Evolutionary conservation across 2,797 vertebrate genomes (phyloP).

Genomic region (Enteromius mattozi): DNA sequence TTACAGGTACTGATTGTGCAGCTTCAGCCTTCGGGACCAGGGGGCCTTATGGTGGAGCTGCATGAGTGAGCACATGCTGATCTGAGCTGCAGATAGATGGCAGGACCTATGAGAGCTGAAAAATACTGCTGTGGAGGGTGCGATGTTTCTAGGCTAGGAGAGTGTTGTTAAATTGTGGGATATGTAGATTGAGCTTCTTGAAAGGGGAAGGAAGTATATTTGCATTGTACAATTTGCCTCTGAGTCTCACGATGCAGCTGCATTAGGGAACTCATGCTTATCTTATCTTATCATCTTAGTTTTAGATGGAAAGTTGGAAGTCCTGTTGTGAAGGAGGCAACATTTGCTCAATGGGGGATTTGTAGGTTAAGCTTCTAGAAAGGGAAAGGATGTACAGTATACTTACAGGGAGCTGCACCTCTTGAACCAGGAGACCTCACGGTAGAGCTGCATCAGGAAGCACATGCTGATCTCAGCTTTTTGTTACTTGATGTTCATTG

Average conservation of each 20-base stretch:
- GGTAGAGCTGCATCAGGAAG: slow-evolving; percentile 24
- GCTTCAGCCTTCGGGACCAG: not conserved
- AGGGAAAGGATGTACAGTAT: not conserved
- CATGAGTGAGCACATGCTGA: slow-evolving; percentile 22
- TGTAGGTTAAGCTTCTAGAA: not conserved
- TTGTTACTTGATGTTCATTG: not conserved
- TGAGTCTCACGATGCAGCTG: not conserved
- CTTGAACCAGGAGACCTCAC: no score
- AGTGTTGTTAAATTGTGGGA: slow-evolving; percentile 43
- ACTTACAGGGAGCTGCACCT: not conserved
- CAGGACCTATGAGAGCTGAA: not conserved
- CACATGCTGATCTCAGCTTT: slow-evolving; percentile 7
- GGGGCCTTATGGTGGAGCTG: not conserved
- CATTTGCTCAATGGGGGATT: slow-evolving; percentile 33
- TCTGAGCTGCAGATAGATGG: not conserved
- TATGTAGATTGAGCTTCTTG: not conserved
- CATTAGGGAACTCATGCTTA: slow-evolving; percentile 20
- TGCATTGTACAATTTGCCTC: not conserved
- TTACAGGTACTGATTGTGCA: not conserved
- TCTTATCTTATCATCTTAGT: not conserved
- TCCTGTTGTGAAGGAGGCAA: not conserved
- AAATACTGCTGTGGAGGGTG: not conserved
- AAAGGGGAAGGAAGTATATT: not conserved
- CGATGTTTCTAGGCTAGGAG: slow-evolving; percentile 18
- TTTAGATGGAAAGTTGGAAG: not conserved